Base-by-base conservation (phyloP, 2,797 vertebrate genomes). In the Rousettus madagascariensis region DNA sequence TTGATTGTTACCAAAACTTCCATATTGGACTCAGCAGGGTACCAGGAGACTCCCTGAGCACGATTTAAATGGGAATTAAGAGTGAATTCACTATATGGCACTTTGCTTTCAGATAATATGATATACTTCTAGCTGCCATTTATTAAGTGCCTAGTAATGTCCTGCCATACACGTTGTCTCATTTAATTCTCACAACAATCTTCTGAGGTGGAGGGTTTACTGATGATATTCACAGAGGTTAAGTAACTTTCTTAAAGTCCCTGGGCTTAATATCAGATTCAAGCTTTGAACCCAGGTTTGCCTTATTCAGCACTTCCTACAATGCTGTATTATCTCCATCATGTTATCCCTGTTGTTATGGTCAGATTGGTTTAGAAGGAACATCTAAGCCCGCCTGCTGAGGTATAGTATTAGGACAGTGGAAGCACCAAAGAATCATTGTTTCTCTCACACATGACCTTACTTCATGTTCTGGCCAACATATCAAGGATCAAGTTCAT, bases 1-100 rank as follows among this genome's bases (percentile, higher is more conserved):
- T 49, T 65, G 38, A 87, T 82, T n/a, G 30, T 78, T 91, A 90
- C 86, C 71, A 86, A 78, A 79, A 90, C 77, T 86, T 78, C 74
- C 75, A 51, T 71, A 41, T 57, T 90, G 69, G 61, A 72, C n/a
- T 71, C 46, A 69, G n/a, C 55, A 69, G 46, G 72, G 41, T 79
- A 2, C 63, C 68, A 75, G 43, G 66, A 90, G 75, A 72, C 57
- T 79, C 38, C 65, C 12, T 30, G 53, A 41, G 53, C 28, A 30
- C 38, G 26, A 86, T 59, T 90, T 95, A 82, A 71, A 43, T 83
- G 26, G 46, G n/a, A 86, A 69, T 86, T 77, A 61, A 87, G 63
- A 91, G 63, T 28, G 51, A 87, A 87, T 72, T 82, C 57, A 83
- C n/a, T n/a, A 53, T 41, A 78, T 4, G 12, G 11, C 61, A 43